Conservation (phyloP, 92 coral and sea anemone genomes). For the Plumapathes pennacea region DNA sequence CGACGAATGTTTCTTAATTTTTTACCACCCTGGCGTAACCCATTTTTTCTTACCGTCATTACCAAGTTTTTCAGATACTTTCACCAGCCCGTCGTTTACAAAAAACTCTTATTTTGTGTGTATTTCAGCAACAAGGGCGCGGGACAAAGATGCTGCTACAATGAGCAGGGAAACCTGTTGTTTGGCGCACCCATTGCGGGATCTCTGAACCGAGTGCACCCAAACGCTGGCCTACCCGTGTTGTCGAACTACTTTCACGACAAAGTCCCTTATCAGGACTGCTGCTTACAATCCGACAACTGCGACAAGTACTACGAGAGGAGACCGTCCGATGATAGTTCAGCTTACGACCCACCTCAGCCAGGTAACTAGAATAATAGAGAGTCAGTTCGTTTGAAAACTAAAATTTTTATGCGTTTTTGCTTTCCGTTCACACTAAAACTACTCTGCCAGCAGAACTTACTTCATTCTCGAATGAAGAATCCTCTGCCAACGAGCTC, state of each 20-base stretch:
- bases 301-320: slow-evolving; percentile 72
- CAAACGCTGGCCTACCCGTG: slow-evolving; percentile 63
- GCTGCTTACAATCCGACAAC: slow-evolving; percentile 53
- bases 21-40: too few relatives aligned
- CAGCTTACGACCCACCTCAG: slow-evolving; percentile 71
- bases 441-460: too few relatives aligned
- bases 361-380: slow-evolving; percentile 81
- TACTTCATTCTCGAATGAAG: too few relatives aligned
- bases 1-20: too few relatives aligned
- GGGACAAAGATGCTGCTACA: slow-evolving; percentile 87
- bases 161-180: slow-evolving; percentile 64
- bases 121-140: slow-evolving; percentile 54
- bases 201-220: slow-evolving; percentile 75
- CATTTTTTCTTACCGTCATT: too few relatives aligned
- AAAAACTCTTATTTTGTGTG: not conserved
- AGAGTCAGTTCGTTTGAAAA: too few relatives aligned
- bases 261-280: slow-evolving; percentile 74
- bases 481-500: too few relatives aligned
- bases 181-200: slow-evolving; percentile 70
- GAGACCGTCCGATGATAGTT: slow-evolving; percentile 86
- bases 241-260: slow-evolving; percentile 78
- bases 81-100: not conserved
- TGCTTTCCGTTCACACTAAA: too few relatives aligned
- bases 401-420: too few relatives aligned
- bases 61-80: too few relatives aligned